Base-by-base conservation (phyloP, 1,140 invertebrate genomes). In the Phthorimaea operculella region DNA sequence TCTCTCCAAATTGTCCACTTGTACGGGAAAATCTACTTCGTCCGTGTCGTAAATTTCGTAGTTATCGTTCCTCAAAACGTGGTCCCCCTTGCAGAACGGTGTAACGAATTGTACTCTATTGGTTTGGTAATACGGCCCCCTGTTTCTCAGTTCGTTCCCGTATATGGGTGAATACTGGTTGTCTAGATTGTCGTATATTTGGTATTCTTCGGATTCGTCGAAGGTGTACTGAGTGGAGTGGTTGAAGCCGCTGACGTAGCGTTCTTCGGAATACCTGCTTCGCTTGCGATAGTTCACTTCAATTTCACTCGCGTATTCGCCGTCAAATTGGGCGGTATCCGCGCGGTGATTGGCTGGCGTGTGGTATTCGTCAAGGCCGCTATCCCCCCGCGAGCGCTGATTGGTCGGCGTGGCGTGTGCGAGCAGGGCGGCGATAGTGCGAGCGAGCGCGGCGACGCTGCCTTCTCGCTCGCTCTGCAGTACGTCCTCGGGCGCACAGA, bases 401-500 rank as follows among this genome's bases (percentile, higher is more conserved):
- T 10, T 47, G 7, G 12, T n/a, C 16, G 17, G 17, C 71, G 74
- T 69, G 87, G 79, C 76, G 79, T 83, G 86, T 78, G 87, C 77
- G 74, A 89, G 83, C 63, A 88, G 87, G 33, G 83, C 86, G 64
- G 77, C 67, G 60, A 88, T 76, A 57, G 89, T 89, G 86, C 84
- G 55, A 58, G 75, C 73, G 71, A 82, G 74, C 57, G 78, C 78
- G 65, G 55, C 75, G 76, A 68, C 52, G 68, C 62, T 68, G 60
- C 47, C 80, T 51, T 51, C 75, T 76, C 59, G 66, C 61, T 64
- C 80, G 58, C 18, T 68, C 70, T 62, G 73, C 86, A 91, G 85
- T 76, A 91, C 87, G 86, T 92, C 91, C 74, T 90, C 89, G 85
- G 90, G 88, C 85, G 88, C 89, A 88, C 91, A 92, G 84, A 93